Percentiles rank a stretch among this genome's conserved stretches.
phyloP scores from a whole-genome alignment of 1,140 invertebrate species.

The Drosophila yakuba region DNA sequence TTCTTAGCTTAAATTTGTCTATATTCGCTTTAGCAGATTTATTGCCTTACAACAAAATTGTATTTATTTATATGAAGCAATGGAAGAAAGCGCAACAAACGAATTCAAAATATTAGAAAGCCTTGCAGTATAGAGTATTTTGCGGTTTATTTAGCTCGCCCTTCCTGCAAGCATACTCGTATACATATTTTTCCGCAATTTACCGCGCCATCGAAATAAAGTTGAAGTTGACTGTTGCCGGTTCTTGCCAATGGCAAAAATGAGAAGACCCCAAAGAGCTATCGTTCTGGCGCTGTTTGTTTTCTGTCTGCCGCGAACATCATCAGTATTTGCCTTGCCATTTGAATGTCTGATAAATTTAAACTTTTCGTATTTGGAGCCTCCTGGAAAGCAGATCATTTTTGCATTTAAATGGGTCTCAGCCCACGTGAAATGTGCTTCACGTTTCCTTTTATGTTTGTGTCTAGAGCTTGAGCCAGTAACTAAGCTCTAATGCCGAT shows the following conservation, averaged over 20 bases:
- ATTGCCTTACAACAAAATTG: too few species aligned
- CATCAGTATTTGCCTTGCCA: conserved; percentile 54
- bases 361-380: conserved; percentile 30
- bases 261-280: conserved; percentile 2
- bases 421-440: neutral
- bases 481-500: conserved; percentile 36
- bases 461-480: neutral
- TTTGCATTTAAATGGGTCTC: conserved; percentile 44
- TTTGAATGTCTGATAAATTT: conserved; percentile 44
- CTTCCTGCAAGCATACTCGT: conserved; percentile 10
- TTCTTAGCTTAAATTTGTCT: too few species aligned
- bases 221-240: conserved; percentile 68
- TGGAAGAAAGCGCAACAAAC: too few species aligned
- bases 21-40: too few species aligned
- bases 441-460: neutral
- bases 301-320: conserved; percentile 27
- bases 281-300: conserved; percentile 14
- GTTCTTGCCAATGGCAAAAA: conserved; percentile 48
- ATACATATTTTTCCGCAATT: conserved; percentile 67
- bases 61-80: too few species aligned
- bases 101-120: neutral
- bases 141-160: conserved; percentile 18
- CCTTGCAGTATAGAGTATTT: conserved; percentile 6
- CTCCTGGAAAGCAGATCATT: conserved; percentile 9
- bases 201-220: conserved; percentile 72